Conservation (phyloP, 2,797 vertebrate genomes). For the Arrhamphus sclerolepis region DNA sequence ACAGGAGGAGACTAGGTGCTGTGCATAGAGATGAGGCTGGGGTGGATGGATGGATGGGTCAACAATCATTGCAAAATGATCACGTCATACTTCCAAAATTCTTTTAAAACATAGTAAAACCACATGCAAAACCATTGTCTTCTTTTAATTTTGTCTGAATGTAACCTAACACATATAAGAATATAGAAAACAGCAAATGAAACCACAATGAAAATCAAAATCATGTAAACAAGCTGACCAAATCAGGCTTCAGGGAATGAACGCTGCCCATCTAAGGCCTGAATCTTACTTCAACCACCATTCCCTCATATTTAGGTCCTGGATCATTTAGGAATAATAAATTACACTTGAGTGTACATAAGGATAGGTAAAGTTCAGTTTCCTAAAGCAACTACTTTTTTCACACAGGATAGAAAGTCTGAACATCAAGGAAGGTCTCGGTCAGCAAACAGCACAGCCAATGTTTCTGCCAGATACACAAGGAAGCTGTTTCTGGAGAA, state of each 20-base stretch:
- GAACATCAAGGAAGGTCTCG: conserved; percentile 19
- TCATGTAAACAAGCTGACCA: too few species aligned
- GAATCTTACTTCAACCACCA: too few species aligned
- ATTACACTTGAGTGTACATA: background rate
- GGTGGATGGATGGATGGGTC: background rate
- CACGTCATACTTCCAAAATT: too few species aligned
- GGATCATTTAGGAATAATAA: conserved; percentile 2
- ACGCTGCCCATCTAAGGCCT: too few species aligned
- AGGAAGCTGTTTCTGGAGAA: conserved; percentile 40
- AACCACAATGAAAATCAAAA: too few species aligned
- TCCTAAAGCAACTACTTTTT: background rate
- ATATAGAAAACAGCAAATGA: too few species aligned
- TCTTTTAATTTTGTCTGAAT: too few species aligned
- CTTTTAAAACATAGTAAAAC: too few species aligned
- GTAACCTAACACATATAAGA: too few species aligned
- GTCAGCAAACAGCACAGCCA: conserved; percentile 21
- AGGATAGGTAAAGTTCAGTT: background rate
- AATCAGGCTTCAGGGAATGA: too few species aligned
- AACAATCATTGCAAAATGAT: background rate
- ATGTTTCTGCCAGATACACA: conserved; percentile 33
- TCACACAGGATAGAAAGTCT: conserved; percentile 16
- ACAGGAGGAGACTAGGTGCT: background rate
- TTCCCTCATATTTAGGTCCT: background rate
- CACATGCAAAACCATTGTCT: too few species aligned
- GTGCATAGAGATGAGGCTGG: background rate